Base-by-base conservation (phyloP, 2,797 vertebrate genomes). In the Ciconia nigra region DNA sequence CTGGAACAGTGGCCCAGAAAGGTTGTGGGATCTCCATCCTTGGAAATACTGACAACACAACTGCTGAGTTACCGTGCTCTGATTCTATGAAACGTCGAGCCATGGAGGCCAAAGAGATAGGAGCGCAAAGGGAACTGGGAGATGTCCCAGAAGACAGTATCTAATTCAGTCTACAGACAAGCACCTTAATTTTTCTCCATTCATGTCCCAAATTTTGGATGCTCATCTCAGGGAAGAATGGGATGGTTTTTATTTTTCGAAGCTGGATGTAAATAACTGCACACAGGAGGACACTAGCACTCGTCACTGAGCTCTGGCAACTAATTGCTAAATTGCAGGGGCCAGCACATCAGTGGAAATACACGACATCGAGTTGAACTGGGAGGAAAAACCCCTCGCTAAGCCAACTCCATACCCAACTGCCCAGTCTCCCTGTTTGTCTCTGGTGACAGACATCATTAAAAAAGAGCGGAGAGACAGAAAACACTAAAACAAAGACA, bases 311-410 rank as follows among this genome's bases (percentile, higher is more conserved):
- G 58, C 31, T 54, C 57, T 20, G 31, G 44, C 35, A 83, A 42
- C 37, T 6, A 29, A 37, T 3, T 31, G 46, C 51, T 54, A 47
- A 37, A 47, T 4, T 13, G 59, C n/a, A n/a, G 5, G 4, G 0
- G 33, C n/a, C 67, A 26, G 55, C 67, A 41, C 51, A 8, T 41
- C 3, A 24, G 7, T 13, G 51, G 44, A 65, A 70, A 46, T 13
- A 22, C 22, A 25, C 0, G 4, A 41, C 70, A 42, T 3, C 1
- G 5, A 31, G 54, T 4, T 35, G 13, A 17, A n/a, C 25, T 21
- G 31, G 35, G 33, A 71, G 35, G 26, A 58, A n/a, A 29, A 70
- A 6, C 74, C 42, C 15, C 58, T 46, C 49, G 7, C 26, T 26
- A 28, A 35, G 15, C 46, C 31, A 59, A 41, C 58, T 29, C 52